These are phyloP conservation scores for Eristalinus aeneus DNA, from an alignment of 2,888 invertebrate genomes.

Conservation along the genomic window DNA sequence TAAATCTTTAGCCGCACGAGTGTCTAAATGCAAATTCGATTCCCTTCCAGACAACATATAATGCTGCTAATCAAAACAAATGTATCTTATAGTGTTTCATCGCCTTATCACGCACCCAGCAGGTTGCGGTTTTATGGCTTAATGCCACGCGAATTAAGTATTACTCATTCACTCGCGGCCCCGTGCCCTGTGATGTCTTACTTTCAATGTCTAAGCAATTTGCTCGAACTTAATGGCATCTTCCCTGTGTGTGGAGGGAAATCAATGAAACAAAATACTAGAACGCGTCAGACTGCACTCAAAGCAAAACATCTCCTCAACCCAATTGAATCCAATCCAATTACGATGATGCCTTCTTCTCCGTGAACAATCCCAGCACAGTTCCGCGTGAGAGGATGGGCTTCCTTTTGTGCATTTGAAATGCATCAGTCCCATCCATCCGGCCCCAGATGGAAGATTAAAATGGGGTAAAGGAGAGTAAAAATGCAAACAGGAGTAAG, in stretches of 20 bases:
- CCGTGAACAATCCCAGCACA: constrained; percentile 19
- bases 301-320: constrained; percentile 17
- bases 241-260: background rate
- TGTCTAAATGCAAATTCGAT: constrained; percentile 47
- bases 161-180: background rate
- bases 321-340: constrained; percentile 56
- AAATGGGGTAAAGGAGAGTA: constrained; percentile 7
- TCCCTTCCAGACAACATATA: constrained; percentile 27
- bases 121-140: constrained; percentile 38
- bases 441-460: constrained; percentile 26
- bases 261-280: constrained; percentile 22
- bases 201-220: constrained; percentile 42
- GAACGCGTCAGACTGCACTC: background rate
- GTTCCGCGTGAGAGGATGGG: background rate
- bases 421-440: constrained; percentile 38
- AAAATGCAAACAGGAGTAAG: constrained; percentile 35
- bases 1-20: constrained; percentile 34
- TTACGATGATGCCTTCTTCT: constrained; percentile 40
- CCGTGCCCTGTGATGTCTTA: constrained; percentile 39
- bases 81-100: constrained; percentile 57
- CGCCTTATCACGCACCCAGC: constrained; percentile 51
- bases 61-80: constrained; percentile 58
- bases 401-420: constrained; percentile 47
- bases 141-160: constrained; percentile 60
- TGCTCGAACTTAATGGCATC: constrained; percentile 37